These are phyloP conservation scores for Carposina sasakii DNA, from an alignment of 1,140 invertebrate species.

Conservation along the genomic window DNA sequence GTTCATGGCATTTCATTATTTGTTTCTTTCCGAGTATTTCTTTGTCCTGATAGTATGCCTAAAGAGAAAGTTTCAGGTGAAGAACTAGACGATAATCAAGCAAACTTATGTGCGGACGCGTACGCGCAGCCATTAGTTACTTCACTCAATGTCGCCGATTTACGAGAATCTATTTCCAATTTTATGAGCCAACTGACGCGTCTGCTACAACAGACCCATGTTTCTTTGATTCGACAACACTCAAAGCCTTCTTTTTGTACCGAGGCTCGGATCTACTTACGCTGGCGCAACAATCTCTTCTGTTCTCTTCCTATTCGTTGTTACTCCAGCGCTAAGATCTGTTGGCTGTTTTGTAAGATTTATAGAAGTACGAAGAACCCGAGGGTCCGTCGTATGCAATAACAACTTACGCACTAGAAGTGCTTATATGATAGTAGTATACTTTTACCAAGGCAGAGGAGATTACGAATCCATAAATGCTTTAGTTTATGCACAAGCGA, in stretches of 20 bases:
- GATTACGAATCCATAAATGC: too few relatives aligned
- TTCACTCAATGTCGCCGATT: constrained; percentile 49
- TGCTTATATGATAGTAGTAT: too few relatives aligned
- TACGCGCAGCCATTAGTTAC: constrained; percentile 48
- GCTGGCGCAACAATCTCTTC: constrained; percentile 21
- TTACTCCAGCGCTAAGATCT: constrained; percentile 26
- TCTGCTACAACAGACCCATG: constrained; percentile 37
- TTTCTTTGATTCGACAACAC: constrained; percentile 25
- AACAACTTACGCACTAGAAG: constrained; percentile 24
- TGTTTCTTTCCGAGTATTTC: too few relatives aligned
- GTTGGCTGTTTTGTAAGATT: constrained; percentile 33
- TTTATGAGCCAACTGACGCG: constrained; percentile 51
- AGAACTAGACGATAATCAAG: constrained; percentile 46
- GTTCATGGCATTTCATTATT: too few relatives aligned
- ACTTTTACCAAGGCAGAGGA: too few relatives aligned
- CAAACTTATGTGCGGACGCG: constrained; percentile 43
- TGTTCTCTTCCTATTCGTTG: constrained; percentile 29
- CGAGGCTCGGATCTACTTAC: constrained; percentile 21
- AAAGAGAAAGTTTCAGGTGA: too few relatives aligned
- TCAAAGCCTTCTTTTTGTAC: too few relatives aligned
- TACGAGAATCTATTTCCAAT: constrained; percentile 57
- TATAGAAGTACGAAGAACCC: constrained; percentile 26
- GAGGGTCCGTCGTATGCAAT: constrained; percentile 23
- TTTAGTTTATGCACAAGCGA: too few relatives aligned
- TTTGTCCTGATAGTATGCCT: too few relatives aligned